These are phyloP conservation scores for Tiliacea citrago DNA, from an alignment of 2,888 invertebrate genomes.

Conservation along the genomic window DNA sequence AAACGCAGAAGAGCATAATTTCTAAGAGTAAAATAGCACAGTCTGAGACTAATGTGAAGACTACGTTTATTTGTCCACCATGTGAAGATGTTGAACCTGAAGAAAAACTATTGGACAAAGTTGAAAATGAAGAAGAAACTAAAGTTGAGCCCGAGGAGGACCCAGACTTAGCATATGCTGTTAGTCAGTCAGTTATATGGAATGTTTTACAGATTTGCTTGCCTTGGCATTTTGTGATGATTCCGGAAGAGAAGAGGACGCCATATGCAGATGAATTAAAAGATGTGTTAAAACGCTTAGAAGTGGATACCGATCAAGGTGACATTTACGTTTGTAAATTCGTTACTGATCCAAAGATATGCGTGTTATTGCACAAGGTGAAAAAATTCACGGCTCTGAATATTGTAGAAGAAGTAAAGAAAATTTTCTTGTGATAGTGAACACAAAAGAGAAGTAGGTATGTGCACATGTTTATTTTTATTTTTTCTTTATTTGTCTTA, in stretches of 20 bases:
- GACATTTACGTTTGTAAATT: slow-evolving; percentile 84
- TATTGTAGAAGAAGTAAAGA: slow-evolving; percentile 76
- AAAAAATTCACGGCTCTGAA: slow-evolving; percentile 83
- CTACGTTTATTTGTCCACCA: slow-evolving; percentile 81
- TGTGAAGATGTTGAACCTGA: slow-evolving; percentile 78
- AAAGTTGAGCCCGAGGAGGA: slow-evolving; percentile 74
- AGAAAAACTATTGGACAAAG: slow-evolving; percentile 73
- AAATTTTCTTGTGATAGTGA: slow-evolving; percentile 64
- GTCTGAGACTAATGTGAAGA: slow-evolving; percentile 78
- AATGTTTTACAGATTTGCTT: slow-evolving; percentile 83
- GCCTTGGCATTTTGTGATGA: slow-evolving; percentile 83
- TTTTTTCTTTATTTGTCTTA: slow-evolving; percentile 10
- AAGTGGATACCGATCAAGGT: slow-evolving; percentile 81
- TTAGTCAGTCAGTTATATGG: slow-evolving; percentile 83
- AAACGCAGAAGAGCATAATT: slow-evolving; percentile 68
- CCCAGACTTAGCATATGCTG: slow-evolving; percentile 78
- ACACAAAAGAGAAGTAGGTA: neutral
- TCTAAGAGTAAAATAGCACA: slow-evolving; percentile 71
- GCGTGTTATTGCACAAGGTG: slow-evolving; percentile 80
- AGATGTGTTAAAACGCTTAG: slow-evolving; percentile 75
- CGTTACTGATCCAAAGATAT: slow-evolving; percentile 78
- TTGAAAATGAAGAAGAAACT: slow-evolving; percentile 75
- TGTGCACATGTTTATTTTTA: slow-evolving; percentile 29
- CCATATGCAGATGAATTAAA: slow-evolving; percentile 77
- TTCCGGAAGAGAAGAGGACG: slow-evolving; percentile 78